Evolutionary conservation across 1,140 invertebrate genomes (phyloP).

Genomic region (Trichogramma pretiosum): DNA sequence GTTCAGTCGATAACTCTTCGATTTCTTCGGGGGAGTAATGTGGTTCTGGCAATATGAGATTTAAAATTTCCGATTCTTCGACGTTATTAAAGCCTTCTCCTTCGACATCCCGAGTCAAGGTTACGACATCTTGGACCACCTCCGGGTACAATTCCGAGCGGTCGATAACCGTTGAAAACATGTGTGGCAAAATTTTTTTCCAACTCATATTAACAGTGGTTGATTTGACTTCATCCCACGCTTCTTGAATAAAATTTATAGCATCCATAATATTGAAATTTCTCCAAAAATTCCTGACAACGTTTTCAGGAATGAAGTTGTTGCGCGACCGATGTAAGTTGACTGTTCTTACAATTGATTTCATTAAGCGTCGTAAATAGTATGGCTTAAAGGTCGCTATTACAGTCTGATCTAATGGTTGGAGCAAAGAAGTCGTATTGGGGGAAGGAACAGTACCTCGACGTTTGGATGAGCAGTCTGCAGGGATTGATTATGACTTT

Average conservation of each 20-base stretch:
- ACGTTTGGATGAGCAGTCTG: slow-evolving; percentile 29
- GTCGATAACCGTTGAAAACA: background rate
- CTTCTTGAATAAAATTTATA: slow-evolving; percentile 19
- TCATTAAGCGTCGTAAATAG: slow-evolving; percentile 15
- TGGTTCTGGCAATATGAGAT: too few species aligned
- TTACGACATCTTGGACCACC: slow-evolving; percentile 15
- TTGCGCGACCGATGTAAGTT: slow-evolving; percentile 12
- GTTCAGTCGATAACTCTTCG: too few species aligned
- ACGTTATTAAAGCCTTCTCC: slow-evolving; percentile 25
- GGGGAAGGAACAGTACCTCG: slow-evolving; percentile 38
- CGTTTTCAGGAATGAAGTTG: too few species aligned
- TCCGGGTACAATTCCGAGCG: too few species aligned
- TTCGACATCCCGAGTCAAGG: slow-evolving; percentile 14
- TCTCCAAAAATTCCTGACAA: slow-evolving; percentile 23
- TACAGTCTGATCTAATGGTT: slow-evolving; percentile 43
- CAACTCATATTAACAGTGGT: slow-evolving; percentile 22
- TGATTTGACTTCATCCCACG: slow-evolving; percentile 20
- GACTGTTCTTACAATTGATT: slow-evolving; percentile 20
- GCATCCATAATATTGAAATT: slow-evolving; percentile 22
- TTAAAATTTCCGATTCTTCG: too few species aligned
- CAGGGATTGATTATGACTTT: slow-evolving; percentile 36
- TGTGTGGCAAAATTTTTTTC: slow-evolving; percentile 21
- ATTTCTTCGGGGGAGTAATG: too few species aligned
- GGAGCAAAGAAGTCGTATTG: slow-evolving; percentile 40
- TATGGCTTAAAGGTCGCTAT: slow-evolving; percentile 28